phyloP scores from a whole-genome alignment of 2,888 invertebrate genomes.

The Xanthorhoe designata region DNA sequence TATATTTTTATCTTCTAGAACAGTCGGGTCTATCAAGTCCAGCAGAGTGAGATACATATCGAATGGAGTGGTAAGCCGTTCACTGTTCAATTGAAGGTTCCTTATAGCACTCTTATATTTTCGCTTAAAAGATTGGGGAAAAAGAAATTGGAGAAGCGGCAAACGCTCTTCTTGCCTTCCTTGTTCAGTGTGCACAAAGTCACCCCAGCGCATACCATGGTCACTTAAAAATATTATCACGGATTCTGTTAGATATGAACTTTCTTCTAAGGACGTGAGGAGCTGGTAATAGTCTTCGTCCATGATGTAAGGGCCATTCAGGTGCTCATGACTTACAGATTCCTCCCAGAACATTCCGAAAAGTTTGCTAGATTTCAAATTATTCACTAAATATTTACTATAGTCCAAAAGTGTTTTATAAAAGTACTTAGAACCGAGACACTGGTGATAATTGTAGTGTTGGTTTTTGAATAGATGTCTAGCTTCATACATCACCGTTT shows the following conservation, averaged over 20 bases:
- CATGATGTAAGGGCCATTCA: conserved; percentile 90
- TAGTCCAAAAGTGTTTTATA: conserved; percentile 89
- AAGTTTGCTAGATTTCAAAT: conserved; percentile 83
- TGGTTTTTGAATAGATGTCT: conserved; percentile 86
- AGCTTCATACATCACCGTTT: conserved; percentile 88
- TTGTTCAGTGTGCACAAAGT: conserved; percentile 91
- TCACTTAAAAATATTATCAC: conserved; percentile 92
- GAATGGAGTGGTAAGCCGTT: conserved; percentile 89
- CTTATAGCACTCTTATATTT: conserved; percentile 85
- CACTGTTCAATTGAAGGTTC: conserved; percentile 87
- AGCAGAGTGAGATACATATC: conserved; percentile 91
- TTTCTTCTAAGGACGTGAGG: conserved; percentile 76
- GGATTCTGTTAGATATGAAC: conserved; percentile 86
- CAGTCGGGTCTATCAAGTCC: conserved; percentile 84
- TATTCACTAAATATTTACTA: conserved; percentile 85
- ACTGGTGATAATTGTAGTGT: conserved; percentile 86
- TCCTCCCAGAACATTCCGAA: conserved; percentile 94
- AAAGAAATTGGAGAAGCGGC: conserved; percentile 89
- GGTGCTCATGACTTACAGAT: conserved; percentile 91
- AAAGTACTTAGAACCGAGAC: conserved; percentile 87
- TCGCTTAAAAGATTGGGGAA: conserved; percentile 89
- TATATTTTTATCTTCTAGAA: conserved; percentile 49
- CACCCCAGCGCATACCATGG: conserved; percentile 94
- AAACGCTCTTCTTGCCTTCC: conserved; percentile 93
- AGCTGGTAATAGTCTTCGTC: conserved; percentile 87